These are phyloP conservation scores for Drosophila quinaria DNA, from an alignment of 2,888 invertebrate species.

Conservation along the genomic window DNA sequence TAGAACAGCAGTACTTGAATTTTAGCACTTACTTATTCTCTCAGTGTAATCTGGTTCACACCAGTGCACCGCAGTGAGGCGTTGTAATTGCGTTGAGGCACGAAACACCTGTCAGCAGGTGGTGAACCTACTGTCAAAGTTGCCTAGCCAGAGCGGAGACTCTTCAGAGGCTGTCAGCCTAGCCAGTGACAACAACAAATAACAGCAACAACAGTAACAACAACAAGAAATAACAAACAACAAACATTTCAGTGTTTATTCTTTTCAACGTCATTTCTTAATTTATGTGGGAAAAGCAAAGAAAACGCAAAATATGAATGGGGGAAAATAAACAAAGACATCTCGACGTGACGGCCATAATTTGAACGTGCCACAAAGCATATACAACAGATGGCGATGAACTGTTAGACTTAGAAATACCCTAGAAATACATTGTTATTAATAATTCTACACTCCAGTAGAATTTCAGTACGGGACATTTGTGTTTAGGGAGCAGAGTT, in stretches of 20 bases:
- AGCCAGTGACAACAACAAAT: constrained; percentile 30
- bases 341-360: constrained; percentile 53
- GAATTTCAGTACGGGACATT: no score
- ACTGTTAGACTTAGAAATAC: constrained; percentile 11
- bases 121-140: constrained; percentile 46
- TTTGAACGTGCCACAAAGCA: constrained; percentile 39
- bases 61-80: constrained; percentile 49
- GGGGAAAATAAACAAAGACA: constrained; percentile 64
- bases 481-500: no score
- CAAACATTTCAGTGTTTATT: constrained; percentile 56
- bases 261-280: constrained; percentile 74
- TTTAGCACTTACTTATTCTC: background rate
- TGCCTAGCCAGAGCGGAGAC: constrained; percentile 29
- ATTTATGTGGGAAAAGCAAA: constrained; percentile 71
- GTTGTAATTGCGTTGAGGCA: constrained; percentile 66
- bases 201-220: constrained; percentile 25
- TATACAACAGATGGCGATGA: background rate
- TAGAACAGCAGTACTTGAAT: background rate
- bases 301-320: constrained; percentile 64
- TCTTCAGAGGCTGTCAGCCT: constrained; percentile 54
- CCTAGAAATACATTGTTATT: constrained; percentile 6
- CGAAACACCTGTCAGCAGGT: constrained; percentile 67
- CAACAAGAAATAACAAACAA: constrained; percentile 23
- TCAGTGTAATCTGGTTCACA: constrained; percentile 34
- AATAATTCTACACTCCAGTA: background rate